These are phyloP conservation scores for Ictalurus furcatus DNA, from an alignment of 2,113 vertebrate genomes.

Conservation along the genomic window DNA sequence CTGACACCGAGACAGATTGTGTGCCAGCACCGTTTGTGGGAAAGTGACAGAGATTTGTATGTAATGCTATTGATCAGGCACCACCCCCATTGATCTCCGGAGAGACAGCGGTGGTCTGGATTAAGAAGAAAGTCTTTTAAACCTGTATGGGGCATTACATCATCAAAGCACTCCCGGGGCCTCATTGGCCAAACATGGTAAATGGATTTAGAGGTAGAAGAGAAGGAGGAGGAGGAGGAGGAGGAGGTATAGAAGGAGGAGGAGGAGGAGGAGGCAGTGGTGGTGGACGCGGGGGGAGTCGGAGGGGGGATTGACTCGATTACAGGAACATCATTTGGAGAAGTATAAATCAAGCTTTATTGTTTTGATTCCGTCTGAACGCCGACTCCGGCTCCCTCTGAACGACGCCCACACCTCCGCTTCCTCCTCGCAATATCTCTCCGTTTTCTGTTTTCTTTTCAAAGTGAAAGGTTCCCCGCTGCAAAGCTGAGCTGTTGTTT, in stretches of 20 bases:
- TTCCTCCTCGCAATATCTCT: constrained; percentile 46
- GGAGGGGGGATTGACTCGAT: constrained; percentile 55
- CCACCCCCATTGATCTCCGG: constrained; percentile 61
- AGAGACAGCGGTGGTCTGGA: constrained; percentile 58
- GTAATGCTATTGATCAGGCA: constrained; percentile 66
- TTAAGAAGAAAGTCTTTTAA: constrained; percentile 64
- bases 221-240: not conserved
- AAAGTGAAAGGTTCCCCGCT: constrained; percentile 49
- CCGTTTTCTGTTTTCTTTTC: constrained; percentile 42
- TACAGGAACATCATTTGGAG: constrained; percentile 58
- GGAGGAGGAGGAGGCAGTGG: not conserved
- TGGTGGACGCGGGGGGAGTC: too few species aligned
- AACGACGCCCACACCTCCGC: constrained; percentile 46
- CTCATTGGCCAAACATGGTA: constrained; percentile 59
- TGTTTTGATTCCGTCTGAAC: constrained; percentile 52
- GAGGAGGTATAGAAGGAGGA: not conserved
- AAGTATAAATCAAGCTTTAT: constrained; percentile 57
- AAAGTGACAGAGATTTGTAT: constrained; percentile 64
- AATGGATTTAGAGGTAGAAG: constrained; percentile 54
- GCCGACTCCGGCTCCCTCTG: constrained; percentile 28
- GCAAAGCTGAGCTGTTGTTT: constrained; percentile 50
- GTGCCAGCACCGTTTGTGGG: constrained; percentile 55
- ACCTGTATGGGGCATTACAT: constrained; percentile 60
- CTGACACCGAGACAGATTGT: constrained; percentile 53
- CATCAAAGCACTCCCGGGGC: constrained; percentile 58